Conservation (phyloP, 2,888 invertebrate species). For the Rhingia rostrata region DNA sequence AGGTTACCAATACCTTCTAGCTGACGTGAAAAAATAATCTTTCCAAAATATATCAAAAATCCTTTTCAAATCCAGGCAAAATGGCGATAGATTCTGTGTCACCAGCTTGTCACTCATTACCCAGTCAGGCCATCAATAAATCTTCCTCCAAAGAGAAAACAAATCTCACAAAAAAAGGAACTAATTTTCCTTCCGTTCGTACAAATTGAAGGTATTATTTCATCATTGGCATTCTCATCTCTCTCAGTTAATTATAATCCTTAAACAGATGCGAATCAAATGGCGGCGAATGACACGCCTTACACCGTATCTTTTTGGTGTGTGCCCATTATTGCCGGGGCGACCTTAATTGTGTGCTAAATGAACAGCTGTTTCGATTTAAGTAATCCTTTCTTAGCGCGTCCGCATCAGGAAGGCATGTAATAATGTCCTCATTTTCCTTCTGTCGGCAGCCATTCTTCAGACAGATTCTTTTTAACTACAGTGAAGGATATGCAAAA, state of each 20-base stretch:
- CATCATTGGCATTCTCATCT: background rate
- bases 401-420: slow-evolving; percentile 44
- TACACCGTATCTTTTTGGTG: slow-evolving; percentile 12
- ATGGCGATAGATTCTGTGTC: slow-evolving; percentile 4
- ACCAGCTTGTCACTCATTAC: slow-evolving; percentile 11
- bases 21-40: background rate
- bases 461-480: slow-evolving; percentile 38
- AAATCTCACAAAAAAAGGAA: background rate
- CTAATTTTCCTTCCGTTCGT: slow-evolving; percentile 36
- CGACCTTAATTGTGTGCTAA: slow-evolving; percentile 60
- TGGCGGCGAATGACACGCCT: slow-evolving; percentile 9
- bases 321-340: slow-evolving; percentile 22
- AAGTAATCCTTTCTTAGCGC: slow-evolving; percentile 52
- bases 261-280: slow-evolving; percentile 8
- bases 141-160: slow-evolving; percentile 5
- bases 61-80: background rate
- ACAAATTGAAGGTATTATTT: slow-evolving; percentile 28
- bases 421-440: slow-evolving; percentile 39
- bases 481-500: slow-evolving; percentile 50
- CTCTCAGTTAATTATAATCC: slow-evolving; percentile 27
- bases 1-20: background rate
- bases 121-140: slow-evolving; percentile 57
- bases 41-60: background rate
- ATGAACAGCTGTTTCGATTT: slow-evolving; percentile 66
- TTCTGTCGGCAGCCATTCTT: slow-evolving; percentile 22